Evolutionary conservation across 2,113 vertebrate species (phyloP), one percentile per base, ranked within the genome.

Genomic region (Toxotes chatareus): DNA sequence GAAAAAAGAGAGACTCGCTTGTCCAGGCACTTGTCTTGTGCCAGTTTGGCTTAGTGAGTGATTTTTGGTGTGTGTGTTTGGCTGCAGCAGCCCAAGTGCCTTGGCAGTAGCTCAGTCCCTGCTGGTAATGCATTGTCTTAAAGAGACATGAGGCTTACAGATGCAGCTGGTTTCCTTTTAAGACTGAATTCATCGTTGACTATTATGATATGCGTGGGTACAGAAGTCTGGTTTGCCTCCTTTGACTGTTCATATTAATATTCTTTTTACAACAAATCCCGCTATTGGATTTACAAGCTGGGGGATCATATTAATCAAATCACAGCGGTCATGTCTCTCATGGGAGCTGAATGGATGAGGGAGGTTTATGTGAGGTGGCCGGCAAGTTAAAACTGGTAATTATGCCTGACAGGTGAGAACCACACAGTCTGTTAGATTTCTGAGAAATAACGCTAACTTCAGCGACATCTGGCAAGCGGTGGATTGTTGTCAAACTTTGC

Each of bases 41-140:
- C 86, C 90, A 91, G 78, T 82, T 89, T 89, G 86, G 82, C 78
- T 85, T 55, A 53, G 70, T 67, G 68, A 75, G 78, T 83, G 85
- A 63, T 86, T 85, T 76, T 78, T 70, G 57, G 57, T 16, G 76
- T 80, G 27, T 27, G 27, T 27, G 84, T 91, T 92, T 94, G 90
- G 91, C 91, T 79, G 69, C 87, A 92, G 88, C 75, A 85, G 86
- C 89, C 68, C 61, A 73, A 87, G 89, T 90, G 89, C 81, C 82
- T 86, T 95, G 93, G 93, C 94, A 86, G 67, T 31, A 34, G 79
- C 83, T 91, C 80, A 56, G 73, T 89, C 87, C 88, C 79, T 77
- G 89, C 89, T 91, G 80, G 84, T 90, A 71, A 84, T 72, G 69
- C 72, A 79, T 88, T 82, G 72, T 85, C 90, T 93, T 92, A 90